Base-by-base conservation (phyloP, 2,888 invertebrate species). In the Eristalinus aeneus region DNA sequence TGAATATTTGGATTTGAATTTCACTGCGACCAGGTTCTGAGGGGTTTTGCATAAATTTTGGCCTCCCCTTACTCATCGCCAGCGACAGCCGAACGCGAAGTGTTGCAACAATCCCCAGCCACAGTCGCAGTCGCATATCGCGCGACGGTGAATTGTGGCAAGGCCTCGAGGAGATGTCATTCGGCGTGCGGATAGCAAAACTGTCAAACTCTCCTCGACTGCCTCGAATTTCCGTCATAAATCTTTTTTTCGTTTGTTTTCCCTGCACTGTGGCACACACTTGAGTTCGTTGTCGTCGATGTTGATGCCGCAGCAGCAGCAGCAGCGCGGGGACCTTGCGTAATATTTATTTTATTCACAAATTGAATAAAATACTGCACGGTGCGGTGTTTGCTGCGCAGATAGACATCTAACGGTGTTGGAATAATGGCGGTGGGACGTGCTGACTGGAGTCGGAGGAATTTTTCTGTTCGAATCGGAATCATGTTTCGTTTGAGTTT, bases 271-370 rank as follows among this genome's bases (percentile, higher is more conserved):
- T 53, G 23, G 22, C 67, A 67, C 16, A 36, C 20, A 46, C 53
- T 54, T 34, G 36, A 53, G 67, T 63, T 22, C 12, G n/a, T 56
- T 56, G 56, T 23, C 23, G 46, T 56, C 56, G 56, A 16, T n/a
- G 46, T 5, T n/a, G 39, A 20, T 16, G 34, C 1, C 34, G 53
- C 53, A 5, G 56, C 56, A 10, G 56, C 22, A 20, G 56, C 20
- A 22, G 46, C 22, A 22, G 46, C 54, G 73, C 32, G 61, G 32
- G 77, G 77, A 86, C 86, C 77, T 86, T 86, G 82, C 69, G 82
- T 75, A 82, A 82, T 82, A 82, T 86, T 78, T 82, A 82, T 86
- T 82, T 82, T 82, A 67, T 86, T 81, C 58, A 71, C 82, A 82
- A 86, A 86, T 76, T 81, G 80, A 79, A 71, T 79, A 75, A 84